Conservation (phyloP, 2,888 invertebrate genomes). For the Chironomus riparius region DNA sequence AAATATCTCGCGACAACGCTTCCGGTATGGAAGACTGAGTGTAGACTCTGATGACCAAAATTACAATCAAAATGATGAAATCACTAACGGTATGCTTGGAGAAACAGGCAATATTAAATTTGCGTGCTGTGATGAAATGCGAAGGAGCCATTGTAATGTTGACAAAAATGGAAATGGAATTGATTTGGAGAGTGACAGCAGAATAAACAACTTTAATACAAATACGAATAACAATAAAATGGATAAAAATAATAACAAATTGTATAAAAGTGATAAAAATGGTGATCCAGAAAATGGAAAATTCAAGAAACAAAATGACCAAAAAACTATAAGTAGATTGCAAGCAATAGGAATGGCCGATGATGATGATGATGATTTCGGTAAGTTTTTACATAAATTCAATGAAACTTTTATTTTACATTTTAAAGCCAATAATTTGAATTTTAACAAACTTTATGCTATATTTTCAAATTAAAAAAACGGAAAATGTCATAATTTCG, state of each 20-base stretch:
- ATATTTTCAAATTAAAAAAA: no score
- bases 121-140: no score
- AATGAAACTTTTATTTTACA: no score
- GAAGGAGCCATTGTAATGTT: not conserved
- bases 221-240: conserved; percentile 27
- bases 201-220: not conserved
- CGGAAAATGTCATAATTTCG: no score
- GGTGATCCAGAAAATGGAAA: not conserved
- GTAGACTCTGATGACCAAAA: conserved; percentile 39
- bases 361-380: conserved; percentile 37
- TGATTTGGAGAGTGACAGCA: no score
- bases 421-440: no score
- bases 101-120: not conserved
- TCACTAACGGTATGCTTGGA: not conserved
- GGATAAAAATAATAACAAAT: not conserved
- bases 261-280: not conserved
- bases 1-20: conserved; percentile 41
- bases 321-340: conserved; percentile 41
- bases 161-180: conserved; percentile 1
- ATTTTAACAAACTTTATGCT: no score
- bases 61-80: conserved; percentile 27
- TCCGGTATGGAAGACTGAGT: conserved; percentile 41
- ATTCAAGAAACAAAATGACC: conserved; percentile 33
- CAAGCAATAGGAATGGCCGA: conserved; percentile 43
- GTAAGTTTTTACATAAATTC: no score